phyloP scores from a whole-genome alignment of 2,888 invertebrate genomes.

The Morinoia aosen region DNA sequence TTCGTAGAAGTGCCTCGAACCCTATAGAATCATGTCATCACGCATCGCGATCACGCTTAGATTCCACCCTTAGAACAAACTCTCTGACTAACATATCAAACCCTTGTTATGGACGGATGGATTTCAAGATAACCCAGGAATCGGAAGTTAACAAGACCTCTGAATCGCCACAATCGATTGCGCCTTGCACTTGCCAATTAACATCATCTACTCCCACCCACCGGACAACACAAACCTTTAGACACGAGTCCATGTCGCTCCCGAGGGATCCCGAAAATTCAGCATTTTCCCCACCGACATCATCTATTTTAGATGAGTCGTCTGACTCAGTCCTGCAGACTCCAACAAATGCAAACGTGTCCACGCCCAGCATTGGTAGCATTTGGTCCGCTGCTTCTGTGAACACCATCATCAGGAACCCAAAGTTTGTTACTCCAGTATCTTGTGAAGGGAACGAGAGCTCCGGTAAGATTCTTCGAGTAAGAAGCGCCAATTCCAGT shows the following conservation, averaged over 20 bases:
- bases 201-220: background rate
- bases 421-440: background rate
- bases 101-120: slow-evolving; percentile 19
- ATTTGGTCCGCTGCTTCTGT: slow-evolving; percentile 41
- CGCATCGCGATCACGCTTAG: background rate
- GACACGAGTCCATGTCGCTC: background rate
- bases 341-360: background rate
- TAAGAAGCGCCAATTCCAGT: background rate
- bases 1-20: background rate
- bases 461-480: background rate
- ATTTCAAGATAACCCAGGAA: background rate
- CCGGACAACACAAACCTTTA: background rate
- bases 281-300: background rate
- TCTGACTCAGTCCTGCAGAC: background rate
- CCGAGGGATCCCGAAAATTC: slow-evolving; percentile 22
- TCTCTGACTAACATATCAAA: slow-evolving; percentile 27
- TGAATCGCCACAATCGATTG: background rate
- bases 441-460: background rate
- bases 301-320: background rate
- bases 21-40: background rate
- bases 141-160: background rate
- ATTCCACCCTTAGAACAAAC: background rate
- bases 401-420: slow-evolving; percentile 28
- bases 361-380: slow-evolving; percentile 44
- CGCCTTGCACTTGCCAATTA: background rate